phyloP scores from a whole-genome alignment of 2,888 invertebrate genomes.

The Brassicogethes aeneus region DNA sequence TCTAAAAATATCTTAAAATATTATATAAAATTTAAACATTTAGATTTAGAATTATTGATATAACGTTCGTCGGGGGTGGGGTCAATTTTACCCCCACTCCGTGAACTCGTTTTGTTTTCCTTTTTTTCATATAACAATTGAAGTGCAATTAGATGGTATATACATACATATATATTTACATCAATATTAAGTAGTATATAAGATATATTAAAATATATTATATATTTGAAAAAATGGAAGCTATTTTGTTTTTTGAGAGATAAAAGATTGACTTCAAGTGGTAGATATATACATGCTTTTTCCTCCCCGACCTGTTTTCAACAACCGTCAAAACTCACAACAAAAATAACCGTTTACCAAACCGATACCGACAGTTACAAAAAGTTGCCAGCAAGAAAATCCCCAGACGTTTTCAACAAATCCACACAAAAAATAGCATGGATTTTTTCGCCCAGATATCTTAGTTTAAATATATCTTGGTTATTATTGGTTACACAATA shows the following conservation, averaged over 20 bases:
- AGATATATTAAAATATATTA: slow-evolving; percentile 44
- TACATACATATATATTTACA: slow-evolving; percentile 48
- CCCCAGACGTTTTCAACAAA: slow-evolving; percentile 10
- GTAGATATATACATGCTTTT: slow-evolving; percentile 42
- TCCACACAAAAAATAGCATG: too few relatives aligned
- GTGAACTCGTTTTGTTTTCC: slow-evolving; percentile 4
- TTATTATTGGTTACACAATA: too few relatives aligned
- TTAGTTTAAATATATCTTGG: too few relatives aligned
- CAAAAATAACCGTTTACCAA: slow-evolving; percentile 45
- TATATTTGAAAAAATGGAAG: slow-evolving; percentile 44
- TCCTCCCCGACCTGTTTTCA: slow-evolving; percentile 32
- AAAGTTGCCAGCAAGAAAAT: slow-evolving; percentile 8
- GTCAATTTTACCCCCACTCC: slow-evolving; percentile 10
- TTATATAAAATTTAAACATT: slow-evolving; percentile 41
- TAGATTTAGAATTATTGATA: slow-evolving; percentile 38
- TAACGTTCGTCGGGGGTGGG: slow-evolving; percentile 22
- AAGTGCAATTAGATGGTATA: slow-evolving; percentile 57
- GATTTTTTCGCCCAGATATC: slow-evolving; percentile 1
- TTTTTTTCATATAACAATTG: slow-evolving; percentile 44
- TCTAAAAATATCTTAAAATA: slow-evolving; percentile 48
- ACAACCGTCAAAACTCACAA: slow-evolving; percentile 42
- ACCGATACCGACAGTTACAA: slow-evolving; percentile 51
- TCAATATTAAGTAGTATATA: slow-evolving; percentile 45
- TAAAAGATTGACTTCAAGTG: slow-evolving; percentile 51
- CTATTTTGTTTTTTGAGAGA: slow-evolving; percentile 58